Conservation (phyloP, 2,113 vertebrate species). For the Centropus bengalensis region DNA sequence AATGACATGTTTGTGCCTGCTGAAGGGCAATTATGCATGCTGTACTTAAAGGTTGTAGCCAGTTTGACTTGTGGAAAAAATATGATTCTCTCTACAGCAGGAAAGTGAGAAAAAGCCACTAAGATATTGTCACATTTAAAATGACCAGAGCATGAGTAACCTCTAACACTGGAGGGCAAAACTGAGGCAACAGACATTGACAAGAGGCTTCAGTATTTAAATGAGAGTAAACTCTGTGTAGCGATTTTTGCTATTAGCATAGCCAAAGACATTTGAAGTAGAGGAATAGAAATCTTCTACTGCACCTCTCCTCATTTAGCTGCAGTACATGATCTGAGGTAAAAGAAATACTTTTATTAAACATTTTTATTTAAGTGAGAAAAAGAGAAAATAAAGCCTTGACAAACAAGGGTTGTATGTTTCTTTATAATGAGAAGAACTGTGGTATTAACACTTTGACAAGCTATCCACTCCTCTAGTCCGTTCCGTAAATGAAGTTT, state of each 20-base stretch:
- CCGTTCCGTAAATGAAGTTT: neutral
- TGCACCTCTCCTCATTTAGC: neutral
- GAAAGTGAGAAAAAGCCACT: neutral
- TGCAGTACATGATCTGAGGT: neutral
- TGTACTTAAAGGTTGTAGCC: neutral
- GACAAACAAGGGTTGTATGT: neutral
- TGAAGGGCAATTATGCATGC: neutral
- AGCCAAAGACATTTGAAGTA: neutral
- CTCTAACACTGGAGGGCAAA: neutral
- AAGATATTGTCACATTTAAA: neutral
- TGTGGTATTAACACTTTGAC: neutral
- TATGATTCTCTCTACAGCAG: neutral
- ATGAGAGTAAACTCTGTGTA: neutral
- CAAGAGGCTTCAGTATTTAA: neutral
- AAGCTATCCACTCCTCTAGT: neutral
- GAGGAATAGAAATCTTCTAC: neutral
- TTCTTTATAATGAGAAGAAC: neutral
- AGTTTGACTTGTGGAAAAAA: neutral
- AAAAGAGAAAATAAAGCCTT: neutral
- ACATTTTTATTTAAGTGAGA: neutral
- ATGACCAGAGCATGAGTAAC: neutral
- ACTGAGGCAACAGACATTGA: neutral
- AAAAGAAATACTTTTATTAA: neutral
- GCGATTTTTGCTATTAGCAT: neutral
- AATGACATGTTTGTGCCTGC: neutral